Conservation (phyloP, 53 echinoderm and acorn worm species). For the Patiria pectinifera region DNA sequence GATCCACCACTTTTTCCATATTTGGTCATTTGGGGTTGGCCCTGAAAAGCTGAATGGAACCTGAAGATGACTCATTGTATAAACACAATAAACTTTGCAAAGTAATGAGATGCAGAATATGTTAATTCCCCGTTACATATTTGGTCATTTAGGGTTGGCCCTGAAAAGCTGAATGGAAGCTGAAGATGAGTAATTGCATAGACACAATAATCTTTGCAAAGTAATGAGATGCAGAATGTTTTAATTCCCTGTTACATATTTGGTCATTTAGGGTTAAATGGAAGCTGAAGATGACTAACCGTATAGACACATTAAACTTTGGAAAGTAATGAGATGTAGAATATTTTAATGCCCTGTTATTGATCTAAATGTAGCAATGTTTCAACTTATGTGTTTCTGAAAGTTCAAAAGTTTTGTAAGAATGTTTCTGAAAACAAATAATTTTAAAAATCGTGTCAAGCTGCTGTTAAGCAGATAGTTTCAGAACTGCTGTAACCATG, state of each 20-base stretch:
- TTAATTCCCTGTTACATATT: too few species aligned
- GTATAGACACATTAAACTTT: too few species aligned
- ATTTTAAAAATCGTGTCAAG: not conserved
- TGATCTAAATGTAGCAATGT: too few species aligned
- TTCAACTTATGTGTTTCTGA: too few species aligned
- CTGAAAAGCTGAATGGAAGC: not conserved
- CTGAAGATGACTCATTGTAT: not conserved
- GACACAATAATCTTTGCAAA: too few species aligned
- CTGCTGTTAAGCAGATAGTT: constrained; percentile 8
- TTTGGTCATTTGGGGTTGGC: not conserved
- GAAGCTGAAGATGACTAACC: too few species aligned
- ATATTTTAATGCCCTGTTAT: not conserved
- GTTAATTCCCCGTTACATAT: too few species aligned
- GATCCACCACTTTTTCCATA: too few species aligned
- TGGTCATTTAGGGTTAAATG: not conserved
- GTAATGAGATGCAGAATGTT: not conserved
- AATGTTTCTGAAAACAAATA: too few species aligned
- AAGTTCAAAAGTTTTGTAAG: too few species aligned
- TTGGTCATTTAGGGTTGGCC: not conserved
- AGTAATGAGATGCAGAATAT: not conserved
- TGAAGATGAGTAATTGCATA: not conserved
- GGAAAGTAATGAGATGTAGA: not conserved
- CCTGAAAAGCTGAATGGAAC: not conserved
- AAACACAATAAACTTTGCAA: too few species aligned
- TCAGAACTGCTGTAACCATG: constrained; percentile 21